Base-by-base conservation (phyloP, 2,888 invertebrate genomes). In the Hirtodrosophila histrioides region DNA sequence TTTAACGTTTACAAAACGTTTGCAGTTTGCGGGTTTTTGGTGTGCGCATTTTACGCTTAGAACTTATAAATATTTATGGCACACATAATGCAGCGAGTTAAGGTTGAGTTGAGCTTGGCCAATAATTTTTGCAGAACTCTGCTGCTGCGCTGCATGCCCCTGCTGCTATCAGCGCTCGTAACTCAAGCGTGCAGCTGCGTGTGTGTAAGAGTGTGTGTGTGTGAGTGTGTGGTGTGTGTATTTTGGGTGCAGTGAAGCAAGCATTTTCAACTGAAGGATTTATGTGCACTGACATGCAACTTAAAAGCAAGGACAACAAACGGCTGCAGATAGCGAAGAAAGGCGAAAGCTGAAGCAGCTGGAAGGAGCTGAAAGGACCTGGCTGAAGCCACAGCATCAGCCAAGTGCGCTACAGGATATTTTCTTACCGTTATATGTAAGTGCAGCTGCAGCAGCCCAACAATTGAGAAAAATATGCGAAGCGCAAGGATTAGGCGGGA, bases 51-150 rank as follows among this genome's bases (percentile, higher is more conserved):
- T 85, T 81, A 64, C 79, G 71, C 82, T 82, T 83, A 80, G 75
- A 83, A 83, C 75, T 86, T 82, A 82, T 82, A 86, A 86, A 86
- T 87, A 84, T 85, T 87, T 87, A 84, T 87, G 86, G 86, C 70
- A 67, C 86, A 83, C 85, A 82, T 80, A 80, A 78, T 70, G 86
- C 80, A 76, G 66, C 80, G 68, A 65, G 80, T 64, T 72, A 69
- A 72, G 69, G 69, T 74, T 74, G 69, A 74, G 74, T 70, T 83
- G 74, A 79, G 80, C 83, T 79, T 49, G 66, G 80, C 81, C 80
- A 85, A 80, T 80, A 86, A 80, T 81, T 88, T 75, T 73, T 67
- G 64, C 50, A 58, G 36, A 10, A 12, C 49, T 12, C 60, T 45
- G 46, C 46, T 36, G 55, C 31, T 33, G 43, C 31, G 27, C 53